Evolutionary conservation across 2,888 invertebrate species (phyloP), one percentile per base, ranked within the genome.

Genomic region (Sinodicranocentrus sp.): DNA sequence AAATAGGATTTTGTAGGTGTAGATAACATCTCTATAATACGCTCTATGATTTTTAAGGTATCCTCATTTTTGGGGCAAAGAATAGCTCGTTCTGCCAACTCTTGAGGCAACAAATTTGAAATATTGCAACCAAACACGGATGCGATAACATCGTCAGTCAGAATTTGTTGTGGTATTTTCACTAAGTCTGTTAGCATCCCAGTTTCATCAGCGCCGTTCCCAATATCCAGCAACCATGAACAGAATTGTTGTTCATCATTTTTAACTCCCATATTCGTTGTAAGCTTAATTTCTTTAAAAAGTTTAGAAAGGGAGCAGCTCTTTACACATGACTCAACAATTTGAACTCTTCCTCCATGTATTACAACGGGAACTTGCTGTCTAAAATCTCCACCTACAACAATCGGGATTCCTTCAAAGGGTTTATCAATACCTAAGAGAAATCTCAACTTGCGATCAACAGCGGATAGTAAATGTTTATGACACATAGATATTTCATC

Each of bases 381-480:
- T 1, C 86, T 21, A 70, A 86, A 87, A 73, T 88, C 88, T 13
- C 88, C 88, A 2, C 84, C 85, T 2, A 88, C 43, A 15, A 88
- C 52, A n/a, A 87, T 17, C 2, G 84, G 26, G 21, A 84, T 84
- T 0, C 88, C 88, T 19, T 87, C 88, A 68, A 88, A 85, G 3
- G 83, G 84, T 13, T 43, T 10, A 8, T 57, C 13, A 0, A 10
- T 21, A 67, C 28, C 26, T 26, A 13, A 54, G 8, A 87, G 28
- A 44, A 77, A 72, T 13, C 68, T 78, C 13, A 87, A 23, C 10
- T 44, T 33, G 61, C 73, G 33, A 59, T 87, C 80, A 2, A 84
- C 72, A 8, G 26, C 39, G 26, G 71, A 21, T 17, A 87, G 48
- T 2, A 75, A 48, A 61, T 85, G 21, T 25, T 17, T 52, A 17